Evolutionary conservation across 1,140 invertebrate species (phyloP).

Genomic region (Papilio glaucus): DNA sequence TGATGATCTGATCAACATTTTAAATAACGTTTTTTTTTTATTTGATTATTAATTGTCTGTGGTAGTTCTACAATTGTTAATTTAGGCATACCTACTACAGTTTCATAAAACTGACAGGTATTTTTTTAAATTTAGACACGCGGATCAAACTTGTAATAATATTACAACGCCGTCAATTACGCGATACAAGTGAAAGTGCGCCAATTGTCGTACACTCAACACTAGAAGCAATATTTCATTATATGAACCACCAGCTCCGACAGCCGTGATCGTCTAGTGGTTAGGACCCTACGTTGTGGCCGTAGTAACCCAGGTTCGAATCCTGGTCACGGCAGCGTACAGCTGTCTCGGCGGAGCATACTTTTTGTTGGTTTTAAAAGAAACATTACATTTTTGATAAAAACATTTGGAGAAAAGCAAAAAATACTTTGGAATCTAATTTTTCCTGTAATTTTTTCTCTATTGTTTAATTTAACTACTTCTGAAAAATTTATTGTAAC

Average conservation of each 20-base stretch:
- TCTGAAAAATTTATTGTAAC: no score
- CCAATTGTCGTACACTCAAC: not conserved
- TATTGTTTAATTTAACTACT: no score
- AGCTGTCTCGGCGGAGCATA: slow-evolving; percentile 44
- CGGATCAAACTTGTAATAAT: not conserved
- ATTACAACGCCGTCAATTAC: not conserved
- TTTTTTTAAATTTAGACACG: not conserved
- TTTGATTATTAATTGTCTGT: not conserved
- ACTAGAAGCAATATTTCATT: slow-evolving; percentile 21
- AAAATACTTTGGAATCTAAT: no score
- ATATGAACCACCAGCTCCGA: slow-evolving; percentile 26
- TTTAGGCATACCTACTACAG: no score
- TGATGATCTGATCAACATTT: no score
- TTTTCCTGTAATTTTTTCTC: no score
- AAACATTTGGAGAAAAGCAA: no score
- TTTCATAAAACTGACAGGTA: no score
- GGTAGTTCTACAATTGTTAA: no score
- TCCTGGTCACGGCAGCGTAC: slow-evolving; percentile 42
- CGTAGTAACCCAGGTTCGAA: slow-evolving; percentile 46
- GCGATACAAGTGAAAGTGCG: slow-evolving; percentile 16
- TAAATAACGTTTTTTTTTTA: no score
- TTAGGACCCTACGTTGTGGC: slow-evolving; percentile 46
- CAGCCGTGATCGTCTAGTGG: slow-evolving; percentile 47
- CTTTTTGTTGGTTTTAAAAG: slow-evolving; percentile 33
- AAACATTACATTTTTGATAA: no score